A percentile compares a stretch with the other conserved stretches of the same genome.
Evolutionary conservation across 2,797 vertebrate genomes (phyloP).

Genomic region (Meda fulgida): DNA sequence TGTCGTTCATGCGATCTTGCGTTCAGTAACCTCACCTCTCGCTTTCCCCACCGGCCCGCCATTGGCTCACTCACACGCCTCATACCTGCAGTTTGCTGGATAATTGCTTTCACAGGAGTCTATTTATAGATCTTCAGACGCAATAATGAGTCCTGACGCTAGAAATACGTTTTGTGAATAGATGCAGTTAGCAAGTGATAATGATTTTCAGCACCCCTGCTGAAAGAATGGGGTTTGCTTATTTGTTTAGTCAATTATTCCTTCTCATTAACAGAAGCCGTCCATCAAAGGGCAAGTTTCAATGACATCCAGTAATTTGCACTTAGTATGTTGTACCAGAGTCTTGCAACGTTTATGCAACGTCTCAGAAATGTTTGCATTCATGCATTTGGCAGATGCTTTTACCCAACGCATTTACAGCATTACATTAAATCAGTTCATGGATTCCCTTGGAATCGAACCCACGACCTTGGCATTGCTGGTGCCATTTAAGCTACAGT

Average conservation of each 20-base stretch:
- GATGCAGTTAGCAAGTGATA: constrained; percentile 24
- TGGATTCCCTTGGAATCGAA: not conserved
- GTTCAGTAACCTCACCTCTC: constrained; percentile 22
- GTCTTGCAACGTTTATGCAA: not conserved
- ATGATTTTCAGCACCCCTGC: constrained; percentile 35
- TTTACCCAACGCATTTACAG: not conserved
- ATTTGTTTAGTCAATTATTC: constrained; percentile 27
- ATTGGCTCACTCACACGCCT: constrained; percentile 29
- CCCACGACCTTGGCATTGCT: not conserved
- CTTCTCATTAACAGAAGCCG: constrained; percentile 17
- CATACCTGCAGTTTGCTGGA: constrained; percentile 38
- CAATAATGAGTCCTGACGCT: constrained; percentile 38
- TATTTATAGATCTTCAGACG: constrained; percentile 36
- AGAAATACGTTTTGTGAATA: constrained; percentile 22
- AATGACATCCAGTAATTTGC: not conserved
- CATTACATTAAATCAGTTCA: not conserved
- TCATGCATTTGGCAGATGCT: not conserved
- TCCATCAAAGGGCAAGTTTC: not conserved
- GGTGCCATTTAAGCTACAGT: not conserved
- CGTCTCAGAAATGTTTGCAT: not conserved
- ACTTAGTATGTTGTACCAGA: not conserved
- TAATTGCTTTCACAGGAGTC: constrained; percentile 51
- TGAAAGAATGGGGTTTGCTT: constrained; percentile 32
- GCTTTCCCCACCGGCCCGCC: not conserved
- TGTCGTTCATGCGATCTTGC: not conserved